Conservation (phyloP, 2,888 invertebrate genomes). For the Lepidochrysops patricia region DNA sequence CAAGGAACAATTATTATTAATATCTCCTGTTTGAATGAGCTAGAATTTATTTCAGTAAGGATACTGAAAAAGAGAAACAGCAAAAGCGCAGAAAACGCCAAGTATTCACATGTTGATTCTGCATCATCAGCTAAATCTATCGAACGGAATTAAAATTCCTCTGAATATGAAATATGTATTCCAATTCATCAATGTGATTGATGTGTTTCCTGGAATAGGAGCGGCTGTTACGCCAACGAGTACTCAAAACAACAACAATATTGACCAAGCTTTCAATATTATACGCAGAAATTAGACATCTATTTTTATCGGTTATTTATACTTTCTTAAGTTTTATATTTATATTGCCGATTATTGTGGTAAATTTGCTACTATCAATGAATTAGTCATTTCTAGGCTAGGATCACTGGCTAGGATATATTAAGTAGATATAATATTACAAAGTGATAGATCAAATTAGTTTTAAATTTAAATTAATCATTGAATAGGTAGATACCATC, state of each 20-base stretch:
- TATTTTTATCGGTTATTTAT: too few relatives aligned
- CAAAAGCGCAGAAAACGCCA: neutral
- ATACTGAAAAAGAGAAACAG: neutral
- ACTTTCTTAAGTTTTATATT: neutral
- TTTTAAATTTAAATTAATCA: too few relatives aligned
- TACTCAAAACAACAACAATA: slow-evolving; percentile 30
- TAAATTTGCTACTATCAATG: too few relatives aligned
- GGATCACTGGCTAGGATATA: too few relatives aligned
- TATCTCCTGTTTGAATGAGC: too few relatives aligned
- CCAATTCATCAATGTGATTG: slow-evolving; percentile 30
- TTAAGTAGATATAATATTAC: too few relatives aligned
- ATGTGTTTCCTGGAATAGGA: slow-evolving; percentile 42
- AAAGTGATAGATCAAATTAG: too few relatives aligned
- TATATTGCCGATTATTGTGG: too few relatives aligned
- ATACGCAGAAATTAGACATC: too few relatives aligned
- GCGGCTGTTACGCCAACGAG: slow-evolving; percentile 30
- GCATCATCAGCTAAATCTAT: neutral
- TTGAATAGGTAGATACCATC: too few relatives aligned
- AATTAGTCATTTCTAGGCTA: too few relatives aligned
- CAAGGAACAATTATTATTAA: neutral
- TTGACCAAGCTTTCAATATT: neutral
- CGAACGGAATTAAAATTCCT: slow-evolving; percentile 12
- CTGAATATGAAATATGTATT: slow-evolving; percentile 11
- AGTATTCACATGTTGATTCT: neutral
- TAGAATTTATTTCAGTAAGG: neutral